These are phyloP conservation scores for Halcyon smyrnensis DNA, from an alignment of 2,797 vertebrate species.

Conservation along the genomic window DNA sequence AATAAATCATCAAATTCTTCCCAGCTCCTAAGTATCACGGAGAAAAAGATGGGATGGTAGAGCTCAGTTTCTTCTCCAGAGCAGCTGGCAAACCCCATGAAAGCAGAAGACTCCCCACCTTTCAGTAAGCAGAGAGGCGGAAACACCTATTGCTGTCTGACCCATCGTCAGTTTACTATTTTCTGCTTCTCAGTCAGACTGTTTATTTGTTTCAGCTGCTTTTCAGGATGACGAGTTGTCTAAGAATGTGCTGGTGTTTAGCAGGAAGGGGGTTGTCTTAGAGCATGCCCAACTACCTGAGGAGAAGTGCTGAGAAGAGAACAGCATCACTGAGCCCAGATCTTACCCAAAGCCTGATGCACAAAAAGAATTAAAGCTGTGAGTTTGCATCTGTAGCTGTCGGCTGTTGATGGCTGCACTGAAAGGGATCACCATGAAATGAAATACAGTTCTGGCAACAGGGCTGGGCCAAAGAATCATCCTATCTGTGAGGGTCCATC, in stretches of 20 bases:
- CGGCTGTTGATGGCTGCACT: neutral
- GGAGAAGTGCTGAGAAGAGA: constrained; percentile 13
- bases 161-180: constrained; percentile 48
- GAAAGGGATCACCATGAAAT: neutral
- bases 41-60: neutral
- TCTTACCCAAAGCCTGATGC: neutral
- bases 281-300: neutral
- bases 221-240: constrained; percentile 70
- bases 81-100: neutral
- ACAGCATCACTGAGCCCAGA: neutral
- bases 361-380: neutral
- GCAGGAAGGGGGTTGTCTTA: constrained; percentile 22
- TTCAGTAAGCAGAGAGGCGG: neutral
- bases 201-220: constrained; percentile 68
- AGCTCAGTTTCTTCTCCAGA: neutral
- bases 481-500: accelerated
- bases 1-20: neutral
- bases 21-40: accelerated
- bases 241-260: constrained; percentile 69
- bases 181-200: constrained; percentile 47
- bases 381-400: neutral
- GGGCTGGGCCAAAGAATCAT: neutral
- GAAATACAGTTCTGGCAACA: neutral
- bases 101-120: neutral
- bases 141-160: constrained; percentile 44